These are phyloP conservation scores for Manis javanica DNA, from an alignment of 2,797 vertebrate genomes.

Conservation along the genomic window DNA sequence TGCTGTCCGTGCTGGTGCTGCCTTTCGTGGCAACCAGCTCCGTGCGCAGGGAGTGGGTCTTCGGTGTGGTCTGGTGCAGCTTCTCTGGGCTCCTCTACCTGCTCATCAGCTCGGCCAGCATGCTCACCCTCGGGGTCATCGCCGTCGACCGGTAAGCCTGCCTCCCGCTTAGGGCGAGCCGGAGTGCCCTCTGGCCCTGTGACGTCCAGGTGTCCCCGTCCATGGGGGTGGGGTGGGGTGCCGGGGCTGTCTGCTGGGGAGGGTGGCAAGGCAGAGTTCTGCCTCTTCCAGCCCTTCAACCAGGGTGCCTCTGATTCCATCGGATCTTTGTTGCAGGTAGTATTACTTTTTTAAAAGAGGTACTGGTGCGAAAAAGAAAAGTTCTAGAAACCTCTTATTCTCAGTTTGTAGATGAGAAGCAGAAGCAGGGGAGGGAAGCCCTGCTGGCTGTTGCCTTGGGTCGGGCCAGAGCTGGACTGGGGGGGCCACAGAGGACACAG, in stretches of 20 bases:
- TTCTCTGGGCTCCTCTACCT: slow-evolving; percentile 98
- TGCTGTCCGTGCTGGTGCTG: slow-evolving; percentile 95
- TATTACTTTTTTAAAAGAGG: background rate
- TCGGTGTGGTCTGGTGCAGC: slow-evolving; percentile 99
- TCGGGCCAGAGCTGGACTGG: background rate
- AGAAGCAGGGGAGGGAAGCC: background rate
- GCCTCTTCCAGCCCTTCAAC: background rate
- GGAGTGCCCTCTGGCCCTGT: accelerated
- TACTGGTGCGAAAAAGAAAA: background rate
- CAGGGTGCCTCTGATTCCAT: background rate
- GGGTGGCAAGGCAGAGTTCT: background rate
- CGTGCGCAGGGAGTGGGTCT: slow-evolving; percentile 95
- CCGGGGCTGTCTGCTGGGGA: background rate
- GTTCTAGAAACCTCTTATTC: background rate
- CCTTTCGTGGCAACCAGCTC: slow-evolving; percentile 97
- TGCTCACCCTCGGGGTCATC: slow-evolving; percentile 98
- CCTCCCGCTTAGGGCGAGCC: background rate
- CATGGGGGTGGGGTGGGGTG: background rate
- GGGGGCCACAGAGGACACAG: background rate
- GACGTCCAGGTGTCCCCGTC: accelerated
- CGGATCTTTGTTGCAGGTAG: background rate
- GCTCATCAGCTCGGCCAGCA: slow-evolving; percentile 98
- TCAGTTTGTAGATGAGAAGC: background rate
- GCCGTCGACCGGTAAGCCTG: slow-evolving; percentile 95
- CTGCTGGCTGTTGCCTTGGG: background rate